phyloP scores from a whole-genome alignment of 2,888 invertebrate species.

The Augochlorella aurata region DNA sequence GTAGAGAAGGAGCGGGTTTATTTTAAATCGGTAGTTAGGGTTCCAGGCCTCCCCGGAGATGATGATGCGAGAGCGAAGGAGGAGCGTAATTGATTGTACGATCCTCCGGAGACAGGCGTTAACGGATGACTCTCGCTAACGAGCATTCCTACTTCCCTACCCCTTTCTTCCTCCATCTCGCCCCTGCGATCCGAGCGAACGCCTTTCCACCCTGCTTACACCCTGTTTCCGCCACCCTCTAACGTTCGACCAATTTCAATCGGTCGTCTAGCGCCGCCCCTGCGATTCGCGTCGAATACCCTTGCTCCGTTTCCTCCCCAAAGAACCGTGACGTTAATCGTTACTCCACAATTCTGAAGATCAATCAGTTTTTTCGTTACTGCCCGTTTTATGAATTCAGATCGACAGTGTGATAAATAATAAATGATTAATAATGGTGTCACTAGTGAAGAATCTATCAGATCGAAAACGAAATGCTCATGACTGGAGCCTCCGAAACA shows the following conservation, averaged over 20 bases:
- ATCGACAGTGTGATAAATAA: no score
- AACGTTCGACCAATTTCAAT: conserved; percentile 38
- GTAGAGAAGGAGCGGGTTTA: conserved; percentile 69
- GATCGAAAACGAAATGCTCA: no score
- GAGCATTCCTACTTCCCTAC: conserved; percentile 80
- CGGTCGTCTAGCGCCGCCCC: conserved; percentile 40
- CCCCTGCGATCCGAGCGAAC: conserved; percentile 25
- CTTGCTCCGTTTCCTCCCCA: neutral
- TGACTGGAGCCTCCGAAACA: no score
- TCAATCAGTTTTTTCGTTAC: no score
- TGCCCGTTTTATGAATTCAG: no score
- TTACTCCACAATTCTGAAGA: no score
- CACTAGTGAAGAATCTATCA: no score
- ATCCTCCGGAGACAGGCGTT: conserved; percentile 81
- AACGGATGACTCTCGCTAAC: conserved; percentile 82
- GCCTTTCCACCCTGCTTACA: conserved; percentile 20
- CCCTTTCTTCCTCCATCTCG: conserved; percentile 60
- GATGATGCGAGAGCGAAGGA: conserved; percentile 80
- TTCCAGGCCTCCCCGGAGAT: conserved; percentile 79
- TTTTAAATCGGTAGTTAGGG: conserved; percentile 80
- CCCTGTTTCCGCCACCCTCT: conserved; percentile 31
- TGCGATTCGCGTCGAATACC: conserved; percentile 17
- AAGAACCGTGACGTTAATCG: neutral
- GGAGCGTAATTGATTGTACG: conserved; percentile 81
- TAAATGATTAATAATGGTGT: no score